These are phyloP conservation scores for Oceanites oceanicus DNA, from an alignment of 2,113 vertebrate genomes.

Conservation along the genomic window DNA sequence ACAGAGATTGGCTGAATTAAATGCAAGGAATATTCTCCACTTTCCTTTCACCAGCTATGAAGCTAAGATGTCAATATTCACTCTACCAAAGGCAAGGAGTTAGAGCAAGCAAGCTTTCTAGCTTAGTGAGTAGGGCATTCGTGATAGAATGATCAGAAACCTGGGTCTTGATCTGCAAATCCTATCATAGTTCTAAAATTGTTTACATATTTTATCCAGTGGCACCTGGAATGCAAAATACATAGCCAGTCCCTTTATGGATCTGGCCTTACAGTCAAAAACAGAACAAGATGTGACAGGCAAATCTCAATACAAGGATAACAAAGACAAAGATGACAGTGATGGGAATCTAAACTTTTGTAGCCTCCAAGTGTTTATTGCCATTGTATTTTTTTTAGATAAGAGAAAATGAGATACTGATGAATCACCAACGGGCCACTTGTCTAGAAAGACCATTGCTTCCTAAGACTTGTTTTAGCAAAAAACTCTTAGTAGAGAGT, in stretches of 20 bases:
- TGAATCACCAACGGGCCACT: neutral
- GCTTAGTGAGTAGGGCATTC: neutral
- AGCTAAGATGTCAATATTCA: neutral
- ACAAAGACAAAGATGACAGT: neutral
- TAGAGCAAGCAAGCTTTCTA: neutral
- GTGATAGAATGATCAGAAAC: neutral
- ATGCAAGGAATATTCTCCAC: neutral
- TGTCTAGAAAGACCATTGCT: neutral
- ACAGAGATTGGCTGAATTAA: neutral
- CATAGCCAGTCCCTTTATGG: neutral
- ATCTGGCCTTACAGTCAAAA: neutral
- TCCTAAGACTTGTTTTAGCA: neutral
- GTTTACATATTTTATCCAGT: neutral
- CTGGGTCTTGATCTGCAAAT: neutral
- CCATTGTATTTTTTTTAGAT: neutral
- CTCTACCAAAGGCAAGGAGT: neutral
- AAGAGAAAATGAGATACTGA: neutral
- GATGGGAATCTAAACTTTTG: neutral
- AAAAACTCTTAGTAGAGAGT: neutral
- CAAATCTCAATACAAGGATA: neutral
- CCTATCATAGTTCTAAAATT: neutral
- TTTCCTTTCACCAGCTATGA: neutral
- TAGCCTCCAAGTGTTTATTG: neutral
- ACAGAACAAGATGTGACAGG: neutral
- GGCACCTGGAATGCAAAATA: neutral